Evolutionary conservation across 2,888 invertebrate species (phyloP), one percentile per base, ranked within the genome.

Genomic region (Hypomecis punctinalis): DNA sequence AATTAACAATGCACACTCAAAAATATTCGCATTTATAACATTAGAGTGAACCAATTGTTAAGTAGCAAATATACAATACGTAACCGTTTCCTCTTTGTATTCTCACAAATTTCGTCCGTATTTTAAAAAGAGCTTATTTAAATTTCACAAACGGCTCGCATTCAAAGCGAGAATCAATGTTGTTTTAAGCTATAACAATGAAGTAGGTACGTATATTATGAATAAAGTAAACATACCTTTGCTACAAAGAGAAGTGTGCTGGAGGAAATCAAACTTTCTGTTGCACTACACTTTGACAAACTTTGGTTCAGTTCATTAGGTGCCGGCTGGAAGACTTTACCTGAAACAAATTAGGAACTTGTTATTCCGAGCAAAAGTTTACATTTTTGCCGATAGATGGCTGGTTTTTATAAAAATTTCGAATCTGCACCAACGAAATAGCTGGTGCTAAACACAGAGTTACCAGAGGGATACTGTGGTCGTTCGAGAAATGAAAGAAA

Each of bases 211-310:
- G 23, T 23, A 23, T 23, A 23, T 23, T 23, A 23, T 23, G 23
- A 55, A 49, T 43, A 42, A 63, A 64, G 37, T 54, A 39, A n/a
- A 13, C 72, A 67, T 60, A 73, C 73, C 73, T 69, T 63, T 49
- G 54, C 45, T 54, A 13, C 37, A 45, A n/a, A 39, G 59, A 45
- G 59, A 63, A 54, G 47, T 35, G 45, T n/a, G 35, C 37, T 5
- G 35, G 39, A 36, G 48, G 33, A 35, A 13, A 67, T 61, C 55
- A 63, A 54, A 35, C 45, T 57, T 35, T 5, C 36, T 58, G 49
- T 39, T 43, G 42, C 45, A 63, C 49, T 51, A 51, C 49, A 51
- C 63, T 53, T 33, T 42, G 53, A 53, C 35, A 39, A 57, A 47
- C 57, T 57, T 39, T 48, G n/a, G 23, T 39, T 48, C 11, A 48